Conservation (phyloP, 2,113 vertebrate genomes). For the Mustela lutreola region DNA sequence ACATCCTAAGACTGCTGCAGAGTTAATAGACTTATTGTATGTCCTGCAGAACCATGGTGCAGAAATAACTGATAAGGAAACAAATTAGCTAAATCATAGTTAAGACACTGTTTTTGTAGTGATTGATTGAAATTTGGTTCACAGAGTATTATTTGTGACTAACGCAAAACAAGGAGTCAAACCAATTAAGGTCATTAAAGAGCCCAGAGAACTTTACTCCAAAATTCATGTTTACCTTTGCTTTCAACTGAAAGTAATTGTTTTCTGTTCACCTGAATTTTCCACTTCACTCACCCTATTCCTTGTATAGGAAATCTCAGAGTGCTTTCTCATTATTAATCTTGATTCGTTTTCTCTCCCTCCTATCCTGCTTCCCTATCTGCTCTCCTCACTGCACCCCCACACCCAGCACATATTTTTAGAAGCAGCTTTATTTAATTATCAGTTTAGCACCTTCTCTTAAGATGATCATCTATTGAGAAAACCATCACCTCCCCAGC, state of each 20-base stretch:
- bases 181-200: conserved; percentile 57
- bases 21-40: conserved; percentile 61
- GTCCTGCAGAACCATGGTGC: background rate
- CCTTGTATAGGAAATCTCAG: background rate
- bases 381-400: background rate
- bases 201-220: conserved; percentile 19
- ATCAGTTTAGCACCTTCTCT: conserved; percentile 22
- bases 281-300: conserved; percentile 38
- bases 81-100: conserved; percentile 70
- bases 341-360: background rate
- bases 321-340: conserved; percentile 2
- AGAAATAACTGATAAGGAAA: conserved; percentile 68
- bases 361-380: background rate
- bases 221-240: conserved; percentile 7
- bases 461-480: background rate
- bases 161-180: conserved; percentile 50
- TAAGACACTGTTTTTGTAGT: conserved; percentile 19
- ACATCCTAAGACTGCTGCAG: background rate
- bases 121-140: conserved; percentile 71
- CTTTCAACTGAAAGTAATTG: conserved; percentile 60
- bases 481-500: background rate
- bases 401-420: background rate
- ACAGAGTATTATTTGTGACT: background rate
- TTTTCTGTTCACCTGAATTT: conserved; percentile 55
- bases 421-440: conserved; percentile 30